A percentile compares a stretch with the other conserved stretches of the same genome.
Conservation (phyloP, 2,113 vertebrate species). For the Symphodus melops region DNA sequence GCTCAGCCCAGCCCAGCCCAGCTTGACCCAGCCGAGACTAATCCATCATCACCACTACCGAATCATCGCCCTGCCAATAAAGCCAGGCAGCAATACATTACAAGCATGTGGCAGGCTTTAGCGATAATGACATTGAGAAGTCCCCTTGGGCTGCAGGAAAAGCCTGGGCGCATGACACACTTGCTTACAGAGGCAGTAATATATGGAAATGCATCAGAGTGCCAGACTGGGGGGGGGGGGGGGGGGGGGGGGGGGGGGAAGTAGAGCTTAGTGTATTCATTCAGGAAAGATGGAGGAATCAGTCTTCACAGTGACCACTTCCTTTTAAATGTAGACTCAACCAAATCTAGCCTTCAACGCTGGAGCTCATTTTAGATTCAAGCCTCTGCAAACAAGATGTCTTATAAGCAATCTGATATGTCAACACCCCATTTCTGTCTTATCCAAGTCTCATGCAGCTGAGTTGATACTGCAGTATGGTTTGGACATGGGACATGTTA, state of each 20-base stretch:
- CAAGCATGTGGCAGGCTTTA: conserved; percentile 81
- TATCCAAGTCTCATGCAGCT: conserved; percentile 34
- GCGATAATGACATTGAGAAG: conserved; percentile 84
- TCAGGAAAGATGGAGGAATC: conserved; percentile 41
- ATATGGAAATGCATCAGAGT: conserved; percentile 75
- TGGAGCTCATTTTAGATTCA: conserved; percentile 40
- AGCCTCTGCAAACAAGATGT: conserved; percentile 47
- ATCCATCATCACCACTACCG: conserved; percentile 84
- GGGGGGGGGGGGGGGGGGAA: conserved; percentile 12
- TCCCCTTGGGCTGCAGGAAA: conserved; percentile 79
- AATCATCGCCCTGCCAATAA: conserved; percentile 83
- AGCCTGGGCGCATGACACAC: conserved; percentile 66
- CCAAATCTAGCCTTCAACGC: conserved; percentile 34
- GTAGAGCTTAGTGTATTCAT: conserved; percentile 19
- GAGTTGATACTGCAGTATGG: conserved; percentile 32
- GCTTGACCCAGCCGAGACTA: conserved; percentile 67
- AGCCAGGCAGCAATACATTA: conserved; percentile 82
- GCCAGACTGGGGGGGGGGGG: conserved; percentile 52
- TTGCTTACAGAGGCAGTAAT: conserved; percentile 83
- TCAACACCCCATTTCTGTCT: conserved; percentile 51
- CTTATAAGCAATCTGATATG: conserved; percentile 45
- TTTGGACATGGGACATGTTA: conserved; percentile 33
- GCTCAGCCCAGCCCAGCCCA: conserved; percentile 66
- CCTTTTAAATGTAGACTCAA: conserved; percentile 38
- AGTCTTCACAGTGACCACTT: conserved; percentile 37